phyloP scores from a whole-genome alignment of 1,140 invertebrate genomes.

The Tachypleus tridentatus region DNA sequence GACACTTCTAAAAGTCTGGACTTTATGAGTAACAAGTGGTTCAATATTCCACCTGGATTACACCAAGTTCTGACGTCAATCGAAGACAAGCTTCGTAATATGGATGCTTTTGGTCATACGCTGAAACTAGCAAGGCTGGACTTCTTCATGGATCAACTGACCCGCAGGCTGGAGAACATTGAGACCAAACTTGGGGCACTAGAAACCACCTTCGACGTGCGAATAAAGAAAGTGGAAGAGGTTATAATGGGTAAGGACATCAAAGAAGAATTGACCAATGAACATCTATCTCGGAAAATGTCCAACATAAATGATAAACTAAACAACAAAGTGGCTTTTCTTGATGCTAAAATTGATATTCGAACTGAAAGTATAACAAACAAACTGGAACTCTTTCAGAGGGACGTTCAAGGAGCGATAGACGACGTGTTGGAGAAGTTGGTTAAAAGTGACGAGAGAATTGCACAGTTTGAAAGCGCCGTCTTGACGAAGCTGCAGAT shows the following conservation, averaged over 20 bases:
- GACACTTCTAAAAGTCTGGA: no score
- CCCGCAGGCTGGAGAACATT: conserved; percentile 40
- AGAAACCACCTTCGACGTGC: conserved; percentile 31
- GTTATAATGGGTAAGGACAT: conserved; percentile 29
- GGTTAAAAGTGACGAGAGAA: conserved; percentile 18
- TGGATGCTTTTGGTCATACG: conserved; percentile 34
- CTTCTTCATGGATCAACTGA: conserved; percentile 36
- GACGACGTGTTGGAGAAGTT: conserved; percentile 20
- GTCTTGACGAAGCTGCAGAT: conserved; percentile 11
- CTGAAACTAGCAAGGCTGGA: conserved; percentile 34
- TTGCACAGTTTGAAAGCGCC: conserved; percentile 11
- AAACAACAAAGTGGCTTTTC: conserved; percentile 31
- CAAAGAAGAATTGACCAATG: conserved; percentile 34
- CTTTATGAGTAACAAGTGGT: no score
- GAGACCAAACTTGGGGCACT: conserved; percentile 40
- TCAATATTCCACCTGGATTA: conserved; percentile 3
- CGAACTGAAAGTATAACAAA: conserved; percentile 27
- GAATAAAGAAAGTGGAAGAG: conserved; percentile 33
- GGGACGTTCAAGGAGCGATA: conserved; percentile 13
- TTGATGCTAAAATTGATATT: conserved; percentile 33
- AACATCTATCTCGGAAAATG: conserved; percentile 32
- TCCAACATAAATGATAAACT: conserved; percentile 35
- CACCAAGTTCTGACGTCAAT: conserved; percentile 25
- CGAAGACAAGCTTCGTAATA: conserved; percentile 41
- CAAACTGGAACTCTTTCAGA: conserved; percentile 17